Percentiles rank a stretch among this genome's conserved stretches.
These are phyloP conservation scores for Malurus leucopterus DNA, from an alignment of 2,797 vertebrate species.

Conservation along the genomic window DNA sequence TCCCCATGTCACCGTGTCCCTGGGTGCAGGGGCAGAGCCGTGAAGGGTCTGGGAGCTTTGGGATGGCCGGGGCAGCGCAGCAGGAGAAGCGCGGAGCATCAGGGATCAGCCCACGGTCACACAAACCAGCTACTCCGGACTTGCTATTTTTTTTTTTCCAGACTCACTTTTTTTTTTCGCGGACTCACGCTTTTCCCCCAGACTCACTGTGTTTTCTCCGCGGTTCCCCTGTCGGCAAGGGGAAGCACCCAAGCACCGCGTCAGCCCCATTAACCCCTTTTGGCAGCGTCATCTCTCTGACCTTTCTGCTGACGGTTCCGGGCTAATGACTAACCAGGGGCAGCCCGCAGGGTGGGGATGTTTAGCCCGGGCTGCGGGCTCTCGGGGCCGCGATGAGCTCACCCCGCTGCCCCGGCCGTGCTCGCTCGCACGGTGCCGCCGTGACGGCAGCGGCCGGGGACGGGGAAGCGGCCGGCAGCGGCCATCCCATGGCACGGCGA, in stretches of 20 bases:
- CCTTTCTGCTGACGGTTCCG: not conserved
- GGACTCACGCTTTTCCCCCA: not conserved
- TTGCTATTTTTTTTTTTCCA: not conserved
- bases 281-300: not conserved
- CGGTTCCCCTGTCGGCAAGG: not conserved
- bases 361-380: not conserved
- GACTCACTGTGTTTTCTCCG: not conserved
- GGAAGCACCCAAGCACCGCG: not conserved
- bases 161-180: accelerated
- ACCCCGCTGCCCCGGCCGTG: not conserved
- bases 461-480: not conserved
- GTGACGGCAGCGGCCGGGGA: not conserved
- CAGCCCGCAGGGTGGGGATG: not conserved
- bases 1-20: not conserved
- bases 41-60: accelerated
- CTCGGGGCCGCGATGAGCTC: not conserved
- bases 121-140: accelerated
- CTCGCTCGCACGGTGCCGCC: not conserved
- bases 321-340: not conserved
- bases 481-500: not conserved
- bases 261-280: not conserved
- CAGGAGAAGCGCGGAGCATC: not conserved
- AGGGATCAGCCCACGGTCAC: not conserved
- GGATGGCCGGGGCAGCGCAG: accelerated
- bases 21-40: accelerated